A percentile compares a stretch with the other conserved stretches of the same genome.
phyloP scores from a whole-genome alignment of 1,140 invertebrate species.

The Zeugodacus cucurbitae region DNA sequence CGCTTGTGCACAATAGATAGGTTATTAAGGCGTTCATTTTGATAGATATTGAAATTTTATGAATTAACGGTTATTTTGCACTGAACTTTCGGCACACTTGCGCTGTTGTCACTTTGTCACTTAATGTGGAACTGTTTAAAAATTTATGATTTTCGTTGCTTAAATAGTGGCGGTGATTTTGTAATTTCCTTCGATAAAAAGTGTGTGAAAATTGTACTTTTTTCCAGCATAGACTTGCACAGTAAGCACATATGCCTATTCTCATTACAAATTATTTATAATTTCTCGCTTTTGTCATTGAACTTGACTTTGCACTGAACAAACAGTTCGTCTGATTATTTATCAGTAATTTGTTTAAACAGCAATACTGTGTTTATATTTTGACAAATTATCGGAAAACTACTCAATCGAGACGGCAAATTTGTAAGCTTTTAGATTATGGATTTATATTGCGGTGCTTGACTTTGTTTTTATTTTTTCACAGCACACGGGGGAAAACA shows the following conservation, averaged over 20 bases:
- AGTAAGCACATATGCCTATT: conserved; percentile 43
- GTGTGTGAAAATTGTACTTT: background rate
- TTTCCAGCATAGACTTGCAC: background rate
- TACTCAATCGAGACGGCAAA: background rate
- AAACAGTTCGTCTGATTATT: background rate
- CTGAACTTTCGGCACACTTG: background rate
- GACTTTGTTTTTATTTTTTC: too few relatives aligned
- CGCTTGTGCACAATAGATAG: background rate
- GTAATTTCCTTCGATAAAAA: background rate
- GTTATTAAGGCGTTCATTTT: background rate
- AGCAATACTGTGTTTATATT: conserved; percentile 8
- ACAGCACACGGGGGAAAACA: too few relatives aligned
- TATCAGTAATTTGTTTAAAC: conserved; percentile 42
- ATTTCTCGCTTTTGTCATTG: conserved; percentile 57
- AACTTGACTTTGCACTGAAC: conserved; percentile 57
- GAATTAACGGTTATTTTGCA: background rate
- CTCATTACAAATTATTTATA: background rate
- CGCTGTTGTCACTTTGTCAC: background rate
- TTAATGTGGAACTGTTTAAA: background rate
- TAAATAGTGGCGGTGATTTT: background rate
- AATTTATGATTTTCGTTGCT: background rate
- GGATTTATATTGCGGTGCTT: background rate
- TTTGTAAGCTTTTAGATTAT: background rate
- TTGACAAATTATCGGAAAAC: background rate
- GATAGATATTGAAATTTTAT: background rate